Percentiles rank a stretch among this genome's conserved stretches.
These are phyloP conservation scores for Peromyscus melanophrys DNA, from an alignment of 2,797 vertebrate genomes.

Conservation along the genomic window DNA sequence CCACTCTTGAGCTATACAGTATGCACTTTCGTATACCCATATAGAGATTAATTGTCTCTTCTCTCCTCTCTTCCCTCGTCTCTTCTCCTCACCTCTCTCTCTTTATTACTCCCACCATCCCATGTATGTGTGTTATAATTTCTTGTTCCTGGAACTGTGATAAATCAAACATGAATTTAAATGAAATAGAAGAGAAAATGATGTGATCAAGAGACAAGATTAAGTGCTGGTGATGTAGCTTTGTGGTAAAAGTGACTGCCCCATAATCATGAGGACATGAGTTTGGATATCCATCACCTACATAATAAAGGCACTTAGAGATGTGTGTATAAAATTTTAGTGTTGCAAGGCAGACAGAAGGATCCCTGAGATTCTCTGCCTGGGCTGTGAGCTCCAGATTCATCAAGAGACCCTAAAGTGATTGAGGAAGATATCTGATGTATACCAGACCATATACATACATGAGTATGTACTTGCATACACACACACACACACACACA, in stretches of 20 bases:
- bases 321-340: neutral
- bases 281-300: neutral
- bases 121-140: neutral
- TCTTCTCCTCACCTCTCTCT: neutral
- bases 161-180: neutral
- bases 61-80: neutral
- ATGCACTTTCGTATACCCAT: neutral
- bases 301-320: neutral
- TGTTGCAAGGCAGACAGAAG: too few relatives aligned
- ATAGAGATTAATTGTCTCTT: neutral
- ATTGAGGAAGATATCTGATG: too few relatives aligned
- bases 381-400: neutral
- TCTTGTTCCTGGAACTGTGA: neutral
- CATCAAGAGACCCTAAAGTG: neutral
- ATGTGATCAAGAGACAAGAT: neutral
- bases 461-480: too few relatives aligned
- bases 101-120: neutral
- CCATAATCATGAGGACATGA: neutral
- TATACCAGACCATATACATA: too few relatives aligned
- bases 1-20: fast-evolving
- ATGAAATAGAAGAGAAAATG: neutral
- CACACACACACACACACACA: too few relatives aligned
- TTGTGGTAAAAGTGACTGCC: neutral
- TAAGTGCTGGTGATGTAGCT: neutral
- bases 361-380: neutral